Evolutionary conservation across 2,113 vertebrate species (phyloP).

Genomic region (Mustela nigripes): DNA sequence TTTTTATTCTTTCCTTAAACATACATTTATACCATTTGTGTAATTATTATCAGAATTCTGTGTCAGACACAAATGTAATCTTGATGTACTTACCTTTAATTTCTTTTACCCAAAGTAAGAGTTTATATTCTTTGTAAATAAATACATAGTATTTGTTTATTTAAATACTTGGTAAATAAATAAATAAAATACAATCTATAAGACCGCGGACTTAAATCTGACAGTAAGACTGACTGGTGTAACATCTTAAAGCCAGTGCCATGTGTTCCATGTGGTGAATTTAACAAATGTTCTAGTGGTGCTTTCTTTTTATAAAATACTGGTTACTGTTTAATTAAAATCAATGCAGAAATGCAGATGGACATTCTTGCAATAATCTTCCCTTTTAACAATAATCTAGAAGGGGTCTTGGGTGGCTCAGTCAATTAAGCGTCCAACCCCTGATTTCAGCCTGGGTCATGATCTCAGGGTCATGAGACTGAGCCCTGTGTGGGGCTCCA

Average conservation of each 20-base stretch:
- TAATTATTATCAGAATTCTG: conserved; percentile 3
- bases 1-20: conserved; percentile 21
- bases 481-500: neutral
- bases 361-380: neutral
- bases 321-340: neutral
- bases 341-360: neutral
- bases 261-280: neutral
- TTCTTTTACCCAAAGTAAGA: neutral
- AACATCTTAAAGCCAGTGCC: neutral
- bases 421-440: neutral
- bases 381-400: neutral
- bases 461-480: neutral
- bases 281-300: neutral
- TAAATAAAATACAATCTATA: neutral
- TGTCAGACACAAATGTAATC: neutral
- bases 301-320: neutral
- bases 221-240: neutral
- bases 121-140: neutral
- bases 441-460: neutral
- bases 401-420: neutral
- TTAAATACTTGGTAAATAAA: neutral
- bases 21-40: neutral
- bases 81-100: neutral
- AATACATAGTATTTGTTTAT: no score
- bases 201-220: neutral